Percentiles rank a stretch among this genome's conserved stretches.
phyloP scores from a whole-genome alignment of 1,140 invertebrate species.

The Lasaia peninsularis region DNA sequence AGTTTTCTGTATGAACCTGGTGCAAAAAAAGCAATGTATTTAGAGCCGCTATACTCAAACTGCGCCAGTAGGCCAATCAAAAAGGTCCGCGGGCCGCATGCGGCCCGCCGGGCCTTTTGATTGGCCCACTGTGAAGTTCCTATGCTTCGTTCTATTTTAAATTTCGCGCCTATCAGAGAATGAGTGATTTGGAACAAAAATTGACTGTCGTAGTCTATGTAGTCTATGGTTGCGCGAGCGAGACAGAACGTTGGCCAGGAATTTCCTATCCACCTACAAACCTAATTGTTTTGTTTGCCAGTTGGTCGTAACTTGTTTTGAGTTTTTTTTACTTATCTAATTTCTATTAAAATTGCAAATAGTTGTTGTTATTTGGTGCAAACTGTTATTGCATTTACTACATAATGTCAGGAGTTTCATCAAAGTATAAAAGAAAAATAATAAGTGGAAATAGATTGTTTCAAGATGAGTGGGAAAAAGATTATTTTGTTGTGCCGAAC shows the following conservation, averaged over 20 bases:
- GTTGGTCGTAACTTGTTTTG: conserved; percentile 7
- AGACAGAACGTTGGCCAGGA: not conserved
- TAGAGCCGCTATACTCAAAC: too few relatives aligned
- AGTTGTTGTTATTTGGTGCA: not conserved
- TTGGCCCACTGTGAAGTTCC: not conserved
- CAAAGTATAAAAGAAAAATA: conserved; percentile 16
- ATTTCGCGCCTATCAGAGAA: not conserved
- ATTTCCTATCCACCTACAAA: not conserved
- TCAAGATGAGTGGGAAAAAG: conserved; percentile 24
- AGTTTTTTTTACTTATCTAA: not conserved
- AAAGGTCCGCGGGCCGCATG: too few relatives aligned
- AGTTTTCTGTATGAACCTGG: too few relatives aligned
- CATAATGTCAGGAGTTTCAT: conserved; percentile 19
- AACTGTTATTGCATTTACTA: not conserved
- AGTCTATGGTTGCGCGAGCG: not conserved
- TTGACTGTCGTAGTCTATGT: not conserved
- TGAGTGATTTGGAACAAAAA: not conserved
- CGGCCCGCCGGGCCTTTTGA: not conserved
- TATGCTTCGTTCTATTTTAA: not conserved
- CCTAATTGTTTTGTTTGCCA: not conserved
- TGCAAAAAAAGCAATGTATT: too few relatives aligned
- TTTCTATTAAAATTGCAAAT: not conserved
- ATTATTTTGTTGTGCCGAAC: conserved; percentile 27
- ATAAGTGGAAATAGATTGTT: conserved; percentile 23
- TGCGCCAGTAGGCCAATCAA: too few relatives aligned